A percentile compares a stretch with the other conserved stretches of the same genome.
phyloP scores from a whole-genome alignment of 2,888 invertebrate species.

The Tillus elongatus region DNA sequence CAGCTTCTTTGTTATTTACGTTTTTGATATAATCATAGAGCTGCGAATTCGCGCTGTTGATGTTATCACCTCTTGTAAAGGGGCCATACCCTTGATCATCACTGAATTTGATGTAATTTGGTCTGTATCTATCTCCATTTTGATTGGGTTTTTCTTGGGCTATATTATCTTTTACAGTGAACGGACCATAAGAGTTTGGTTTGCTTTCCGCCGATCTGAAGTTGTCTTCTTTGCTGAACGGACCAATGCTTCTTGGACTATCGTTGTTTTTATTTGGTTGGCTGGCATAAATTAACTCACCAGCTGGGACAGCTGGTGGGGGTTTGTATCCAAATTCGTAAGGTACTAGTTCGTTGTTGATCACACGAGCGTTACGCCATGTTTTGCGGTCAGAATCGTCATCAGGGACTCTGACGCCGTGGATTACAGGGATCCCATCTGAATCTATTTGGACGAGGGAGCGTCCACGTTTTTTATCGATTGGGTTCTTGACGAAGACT shows the following conservation, averaged over 20 bases:
- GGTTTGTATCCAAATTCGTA: slow-evolving; percentile 62
- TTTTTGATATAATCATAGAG: slow-evolving; percentile 58
- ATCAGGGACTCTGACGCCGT: slow-evolving; percentile 75
- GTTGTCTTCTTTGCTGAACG: slow-evolving; percentile 54
- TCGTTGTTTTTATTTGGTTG: slow-evolving; percentile 20
- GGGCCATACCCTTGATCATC: slow-evolving; percentile 48
- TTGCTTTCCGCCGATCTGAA: slow-evolving; percentile 39
- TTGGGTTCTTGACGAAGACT: slow-evolving; percentile 43
- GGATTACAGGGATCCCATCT: slow-evolving; percentile 71
- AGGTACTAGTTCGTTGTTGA: slow-evolving; percentile 71
- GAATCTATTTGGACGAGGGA: slow-evolving; percentile 56
- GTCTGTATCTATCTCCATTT: slow-evolving; percentile 15
- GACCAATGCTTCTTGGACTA: slow-evolving; percentile 42
- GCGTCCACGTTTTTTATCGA: slow-evolving; percentile 54
- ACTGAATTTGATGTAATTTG: slow-evolving; percentile 25
- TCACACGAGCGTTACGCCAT: slow-evolving; percentile 82
- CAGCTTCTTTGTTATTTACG: slow-evolving; percentile 56
- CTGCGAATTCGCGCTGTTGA: slow-evolving; percentile 45
- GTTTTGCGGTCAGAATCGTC: slow-evolving; percentile 68
- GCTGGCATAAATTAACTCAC: slow-evolving; percentile 47
- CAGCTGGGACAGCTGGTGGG: slow-evolving; percentile 51
- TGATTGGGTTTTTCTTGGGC: slow-evolving; percentile 19
- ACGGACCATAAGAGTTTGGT: slow-evolving; percentile 43
- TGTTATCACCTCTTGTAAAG: slow-evolving; percentile 55
- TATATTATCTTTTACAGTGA: slow-evolving; percentile 51